Evolutionary conservation across 1,140 invertebrate species (phyloP).

Genomic region (Monochamus saltuarius): DNA sequence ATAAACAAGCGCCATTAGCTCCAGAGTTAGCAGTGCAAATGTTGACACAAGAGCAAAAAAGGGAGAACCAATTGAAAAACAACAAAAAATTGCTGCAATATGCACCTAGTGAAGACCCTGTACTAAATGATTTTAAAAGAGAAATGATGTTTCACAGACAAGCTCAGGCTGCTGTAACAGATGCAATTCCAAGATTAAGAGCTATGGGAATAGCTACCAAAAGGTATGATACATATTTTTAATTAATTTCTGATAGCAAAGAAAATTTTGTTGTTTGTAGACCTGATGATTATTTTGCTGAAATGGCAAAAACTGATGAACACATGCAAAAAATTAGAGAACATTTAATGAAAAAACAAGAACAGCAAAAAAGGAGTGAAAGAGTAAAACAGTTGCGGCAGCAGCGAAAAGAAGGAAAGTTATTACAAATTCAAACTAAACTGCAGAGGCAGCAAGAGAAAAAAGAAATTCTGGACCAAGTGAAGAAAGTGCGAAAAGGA

Average conservation of each 20-base stretch:
- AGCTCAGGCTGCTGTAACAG: slow-evolving; percentile 83
- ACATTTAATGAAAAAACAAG: slow-evolving; percentile 82
- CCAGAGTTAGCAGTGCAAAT: slow-evolving; percentile 79
- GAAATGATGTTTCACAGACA: slow-evolving; percentile 91
- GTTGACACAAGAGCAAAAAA: slow-evolving; percentile 65
- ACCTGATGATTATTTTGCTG: slow-evolving; percentile 96
- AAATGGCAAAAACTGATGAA: slow-evolving; percentile 97
- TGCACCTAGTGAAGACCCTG: slow-evolving; percentile 69
- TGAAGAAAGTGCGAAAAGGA: slow-evolving; percentile 85
- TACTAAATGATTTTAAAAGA: slow-evolving; percentile 91
- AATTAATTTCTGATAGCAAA: background rate
- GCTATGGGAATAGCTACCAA: slow-evolving; percentile 75
- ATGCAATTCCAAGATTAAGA: slow-evolving; percentile 74
- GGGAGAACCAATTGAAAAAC: slow-evolving; percentile 66
- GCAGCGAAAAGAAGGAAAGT: slow-evolving; percentile 90
- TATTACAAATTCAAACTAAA: slow-evolving; percentile 78
- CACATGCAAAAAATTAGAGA: slow-evolving; percentile 97
- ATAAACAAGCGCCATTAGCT: slow-evolving; percentile 73
- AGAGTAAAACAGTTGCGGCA: slow-evolving; percentile 86
- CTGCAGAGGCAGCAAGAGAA: slow-evolving; percentile 76
- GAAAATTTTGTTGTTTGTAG: slow-evolving; percentile 44
- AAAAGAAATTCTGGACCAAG: slow-evolving; percentile 77
- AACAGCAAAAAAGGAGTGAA: slow-evolving; percentile 79
- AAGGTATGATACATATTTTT: slow-evolving; percentile 50
- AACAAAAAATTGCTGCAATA: slow-evolving; percentile 67